Evolutionary conservation across 1,140 invertebrate species (phyloP).

Genomic region (Lamellibrachia luymesi): DNA sequence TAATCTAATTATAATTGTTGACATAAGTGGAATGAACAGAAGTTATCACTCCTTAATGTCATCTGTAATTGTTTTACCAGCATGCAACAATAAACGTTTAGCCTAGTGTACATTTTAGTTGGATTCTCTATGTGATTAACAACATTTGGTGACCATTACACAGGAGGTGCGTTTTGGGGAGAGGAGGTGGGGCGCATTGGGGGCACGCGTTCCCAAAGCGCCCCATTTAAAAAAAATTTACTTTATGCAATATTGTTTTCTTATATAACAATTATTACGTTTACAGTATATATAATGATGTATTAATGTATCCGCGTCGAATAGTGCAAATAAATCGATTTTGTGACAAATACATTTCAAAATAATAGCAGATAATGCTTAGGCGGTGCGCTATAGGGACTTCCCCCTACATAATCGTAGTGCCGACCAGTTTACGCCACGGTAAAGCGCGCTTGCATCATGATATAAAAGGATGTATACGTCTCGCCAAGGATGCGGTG

Average conservation of each 20-base stretch:
- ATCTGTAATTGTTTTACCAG: background rate
- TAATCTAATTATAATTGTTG: constrained; percentile 11
- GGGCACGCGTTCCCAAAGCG: background rate
- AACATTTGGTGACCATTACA: constrained; percentile 10
- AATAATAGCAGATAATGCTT: constrained; percentile 16
- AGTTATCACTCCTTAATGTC: background rate
- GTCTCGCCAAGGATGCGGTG: too few relatives aligned
- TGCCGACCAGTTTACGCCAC: too few relatives aligned
- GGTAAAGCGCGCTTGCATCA: too few relatives aligned
- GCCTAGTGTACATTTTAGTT: constrained; percentile 10
- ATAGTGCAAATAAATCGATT: constrained; percentile 6
- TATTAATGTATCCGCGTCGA: constrained; percentile 5
- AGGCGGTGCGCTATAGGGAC: background rate
- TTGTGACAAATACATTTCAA: constrained; percentile 16
- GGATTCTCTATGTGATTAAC: constrained; percentile 7
- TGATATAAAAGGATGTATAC: too few relatives aligned
- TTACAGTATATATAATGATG: constrained; percentile 11
- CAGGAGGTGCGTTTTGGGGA: background rate
- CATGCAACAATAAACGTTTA: constrained; percentile 13
- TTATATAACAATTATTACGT: background rate
- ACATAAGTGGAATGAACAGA: background rate
- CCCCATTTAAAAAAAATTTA: background rate
- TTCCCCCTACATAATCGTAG: background rate
- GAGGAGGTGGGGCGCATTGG: background rate
- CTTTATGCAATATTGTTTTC: background rate